Evolutionary conservation across 1,140 invertebrate species (phyloP), one percentile per base, ranked within the genome.

Genomic region (Diachasma alloeum): DNA sequence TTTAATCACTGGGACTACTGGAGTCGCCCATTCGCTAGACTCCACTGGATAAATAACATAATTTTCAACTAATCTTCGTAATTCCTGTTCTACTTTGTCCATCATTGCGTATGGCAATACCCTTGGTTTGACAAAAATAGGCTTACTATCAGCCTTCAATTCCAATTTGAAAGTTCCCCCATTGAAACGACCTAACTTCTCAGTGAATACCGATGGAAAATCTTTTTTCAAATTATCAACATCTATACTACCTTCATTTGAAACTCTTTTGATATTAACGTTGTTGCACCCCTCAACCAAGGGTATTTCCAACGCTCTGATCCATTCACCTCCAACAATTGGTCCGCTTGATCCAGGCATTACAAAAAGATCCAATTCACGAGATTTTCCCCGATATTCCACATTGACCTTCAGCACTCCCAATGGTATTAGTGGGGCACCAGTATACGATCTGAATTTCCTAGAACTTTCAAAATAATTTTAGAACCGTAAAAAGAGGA

Each of bases 1-100:
- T 39, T 72, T 72, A 15, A 72, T 15, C 13, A 72, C 46, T 24
- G 70, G 70, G 8, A 72, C 70, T 15, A 72, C 53, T 26, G 44
- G 44, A 22, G 70, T 72, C 17, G 70, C 68, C 68, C 68, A 70
- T 1, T 70, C 39, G 44, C 68, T 70, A 4, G 31, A 22, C 39
- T 70, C 22, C 17, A 70, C 37, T 19, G 36, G 68, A 3, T 15
- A n/a, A 22, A 70, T 44, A 2, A 70, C 24, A 10, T 42, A 2
- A 15, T 70, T 39, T n/a, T 22, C 17, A 13, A 70, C 68, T n/a
- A 70, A 70, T 42, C n/a, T 70, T 36, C 4, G 11, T 46, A 22
- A 31, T 70, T 42, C 37, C 22, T 17, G 17, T 70, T 48, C 44
- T 4, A 48, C n/a, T 48, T 48, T 15, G 13, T n/a, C n/a, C 11